Conservation (phyloP, 1,140 invertebrate genomes). For the Ceratosolen solmsi region DNA sequence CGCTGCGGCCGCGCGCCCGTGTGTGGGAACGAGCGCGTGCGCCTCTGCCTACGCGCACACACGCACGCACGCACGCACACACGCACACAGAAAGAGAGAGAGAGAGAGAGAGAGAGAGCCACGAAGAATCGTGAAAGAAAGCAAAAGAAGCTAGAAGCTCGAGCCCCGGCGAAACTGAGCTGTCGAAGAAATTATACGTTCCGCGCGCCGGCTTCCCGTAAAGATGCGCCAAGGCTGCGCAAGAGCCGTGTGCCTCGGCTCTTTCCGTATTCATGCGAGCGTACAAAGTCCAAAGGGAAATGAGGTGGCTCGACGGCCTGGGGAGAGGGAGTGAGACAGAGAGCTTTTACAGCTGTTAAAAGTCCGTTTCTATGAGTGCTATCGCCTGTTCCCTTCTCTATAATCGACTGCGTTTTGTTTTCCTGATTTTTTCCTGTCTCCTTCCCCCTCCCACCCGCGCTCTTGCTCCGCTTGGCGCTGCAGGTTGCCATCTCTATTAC, state of each 20-base stretch:
- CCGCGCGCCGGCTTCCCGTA: constrained; percentile 8
- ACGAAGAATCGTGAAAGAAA: neutral
- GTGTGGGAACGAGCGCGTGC: neutral
- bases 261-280: constrained; percentile 43
- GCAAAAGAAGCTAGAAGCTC: neutral
- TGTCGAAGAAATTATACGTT: constrained; percentile 48
- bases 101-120: neutral
- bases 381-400: neutral
- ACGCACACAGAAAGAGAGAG: neutral
- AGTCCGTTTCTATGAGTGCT: constrained; percentile 11
- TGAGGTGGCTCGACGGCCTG: neutral
- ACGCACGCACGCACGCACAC: too few relatives aligned
- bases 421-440: neutral
- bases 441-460: neutral
- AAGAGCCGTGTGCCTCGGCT: neutral
- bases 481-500: neutral
- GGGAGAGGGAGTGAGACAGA: neutral
- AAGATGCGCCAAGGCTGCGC: constrained; percentile 3
- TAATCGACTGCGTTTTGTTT: constrained; percentile 16
- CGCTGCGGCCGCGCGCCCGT: too few relatives aligned
- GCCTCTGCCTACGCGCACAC: neutral
- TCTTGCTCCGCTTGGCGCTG: neutral
- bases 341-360: constrained; percentile 37
- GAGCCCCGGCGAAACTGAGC: constrained; percentile 23
- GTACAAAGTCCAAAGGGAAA: neutral